These are phyloP conservation scores for Plestiodon gilberti DNA, from an alignment of 2,113 vertebrate genomes.

Conservation along the genomic window DNA sequence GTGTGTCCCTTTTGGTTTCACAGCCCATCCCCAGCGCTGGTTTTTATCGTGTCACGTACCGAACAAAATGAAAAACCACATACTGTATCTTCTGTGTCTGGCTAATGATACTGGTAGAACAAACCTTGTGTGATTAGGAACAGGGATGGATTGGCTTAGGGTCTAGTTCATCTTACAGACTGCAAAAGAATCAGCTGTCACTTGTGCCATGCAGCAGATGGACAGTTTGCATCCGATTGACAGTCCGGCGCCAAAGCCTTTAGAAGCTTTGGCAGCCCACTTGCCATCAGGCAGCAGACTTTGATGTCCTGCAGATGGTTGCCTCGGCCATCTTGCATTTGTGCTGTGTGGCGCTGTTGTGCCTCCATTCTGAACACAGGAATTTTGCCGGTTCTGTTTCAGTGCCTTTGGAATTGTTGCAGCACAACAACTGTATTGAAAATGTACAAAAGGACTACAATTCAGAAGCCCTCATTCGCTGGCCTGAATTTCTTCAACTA, in stretches of 20 bases:
- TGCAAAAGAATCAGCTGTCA: constrained; percentile 86
- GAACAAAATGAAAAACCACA: constrained; percentile 78
- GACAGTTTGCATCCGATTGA: constrained; percentile 87
- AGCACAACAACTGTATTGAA: constrained; percentile 6
- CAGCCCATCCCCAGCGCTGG: constrained; percentile 74
- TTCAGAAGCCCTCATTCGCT: neutral
- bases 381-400: neutral
- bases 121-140: constrained; percentile 83
- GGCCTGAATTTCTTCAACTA: constrained; percentile 2
- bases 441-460: neutral
- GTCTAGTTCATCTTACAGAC: constrained; percentile 83
- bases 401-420: constrained; percentile 51
- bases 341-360: constrained; percentile 57
- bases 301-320: constrained; percentile 86
- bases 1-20: constrained; percentile 80
- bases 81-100: constrained; percentile 80
- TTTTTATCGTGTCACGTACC: constrained; percentile 78
- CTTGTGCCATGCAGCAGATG: constrained; percentile 86
- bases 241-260: constrained; percentile 83
- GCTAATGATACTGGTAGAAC: constrained; percentile 81
- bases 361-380: constrained; percentile 67
- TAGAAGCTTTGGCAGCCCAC: constrained; percentile 85
- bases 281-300: constrained; percentile 83
- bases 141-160: constrained; percentile 79
- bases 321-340: constrained; percentile 76